A percentile compares a stretch with the other conserved stretches of the same genome.
Evolutionary conservation across 2,888 invertebrate genomes (phyloP).

Genomic region (Orthosia gothica): DNA sequence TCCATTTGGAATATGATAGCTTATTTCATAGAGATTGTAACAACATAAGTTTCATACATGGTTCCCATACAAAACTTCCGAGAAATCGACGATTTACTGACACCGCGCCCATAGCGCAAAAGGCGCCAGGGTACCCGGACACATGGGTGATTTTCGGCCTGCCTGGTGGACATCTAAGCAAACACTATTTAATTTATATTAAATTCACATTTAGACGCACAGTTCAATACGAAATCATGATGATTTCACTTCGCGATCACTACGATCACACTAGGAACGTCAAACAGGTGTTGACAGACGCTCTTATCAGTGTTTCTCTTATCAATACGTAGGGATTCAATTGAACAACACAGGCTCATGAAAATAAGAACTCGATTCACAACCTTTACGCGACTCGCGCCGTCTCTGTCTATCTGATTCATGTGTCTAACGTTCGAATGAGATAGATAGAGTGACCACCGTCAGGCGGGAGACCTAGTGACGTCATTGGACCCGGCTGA

Average conservation of each 20-base stretch:
- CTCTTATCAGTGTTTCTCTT: conserved; percentile 82
- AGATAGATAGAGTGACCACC: conserved; percentile 72
- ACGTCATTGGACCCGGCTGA: conserved; percentile 84
- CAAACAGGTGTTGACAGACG: conserved; percentile 64
- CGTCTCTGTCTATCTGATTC: conserved; percentile 80
- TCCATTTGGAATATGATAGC: no score
- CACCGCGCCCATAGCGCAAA: no score
- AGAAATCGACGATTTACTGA: no score
- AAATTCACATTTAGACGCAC: conserved; percentile 51
- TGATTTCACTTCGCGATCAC: conserved; percentile 45
- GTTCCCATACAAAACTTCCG: no score
- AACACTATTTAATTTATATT: conserved; percentile 72
- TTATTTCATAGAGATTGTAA: no score
- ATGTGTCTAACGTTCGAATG: conserved; percentile 75
- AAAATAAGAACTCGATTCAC: conserved; percentile 89
- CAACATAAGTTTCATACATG: no score
- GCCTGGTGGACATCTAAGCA: no score
- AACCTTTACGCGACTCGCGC: conserved; percentile 82
- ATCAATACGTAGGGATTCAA: conserved; percentile 80
- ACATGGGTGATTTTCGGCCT: no score
- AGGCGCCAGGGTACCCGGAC: no score
- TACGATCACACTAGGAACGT: conserved; percentile 53
- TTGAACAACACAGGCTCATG: conserved; percentile 81
- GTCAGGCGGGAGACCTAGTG: conserved; percentile 75
- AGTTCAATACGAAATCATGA: conserved; percentile 47